phyloP scores from a whole-genome alignment of 2,797 vertebrate genomes.

The Darevskia nairensis region DNA sequence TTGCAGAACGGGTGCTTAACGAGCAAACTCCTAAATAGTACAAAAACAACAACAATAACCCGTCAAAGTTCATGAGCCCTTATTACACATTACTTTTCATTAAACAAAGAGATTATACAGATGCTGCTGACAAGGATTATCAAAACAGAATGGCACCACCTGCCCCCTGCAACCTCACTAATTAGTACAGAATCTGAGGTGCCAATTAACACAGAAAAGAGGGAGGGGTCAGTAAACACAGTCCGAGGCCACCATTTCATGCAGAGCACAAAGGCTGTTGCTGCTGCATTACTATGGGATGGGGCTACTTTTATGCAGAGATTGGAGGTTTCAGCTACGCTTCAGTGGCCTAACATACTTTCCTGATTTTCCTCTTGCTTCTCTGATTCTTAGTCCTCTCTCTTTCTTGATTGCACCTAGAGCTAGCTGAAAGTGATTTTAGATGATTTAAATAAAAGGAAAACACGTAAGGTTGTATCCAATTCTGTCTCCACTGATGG shows the following conservation, averaged over 20 bases:
- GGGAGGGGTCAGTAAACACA: conserved; percentile 76
- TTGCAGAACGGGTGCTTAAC: conserved; percentile 64
- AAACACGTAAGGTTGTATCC: not conserved
- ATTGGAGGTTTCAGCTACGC: not conserved
- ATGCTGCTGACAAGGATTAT: conserved; percentile 87
- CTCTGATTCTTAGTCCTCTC: not conserved
- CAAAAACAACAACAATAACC: conserved; percentile 50
- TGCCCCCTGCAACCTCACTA: conserved; percentile 87
- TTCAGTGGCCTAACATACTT: not conserved
- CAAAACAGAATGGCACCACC: conserved; percentile 85
- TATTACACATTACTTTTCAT: conserved; percentile 84
- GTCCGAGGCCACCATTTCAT: conserved; percentile 52
- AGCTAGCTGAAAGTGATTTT: not conserved
- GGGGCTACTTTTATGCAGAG: not conserved
- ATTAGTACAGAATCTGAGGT: conserved; percentile 80
- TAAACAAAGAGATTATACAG: conserved; percentile 88
- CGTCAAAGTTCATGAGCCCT: conserved; percentile 86
- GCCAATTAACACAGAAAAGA: conserved; percentile 81
- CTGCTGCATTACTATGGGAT: conserved; percentile 2
- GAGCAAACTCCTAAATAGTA: conserved; percentile 69
- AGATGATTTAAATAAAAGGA: not conserved
- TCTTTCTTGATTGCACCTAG: not conserved
- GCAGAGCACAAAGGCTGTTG: conserved; percentile 18
- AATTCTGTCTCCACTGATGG: too few relatives aligned
- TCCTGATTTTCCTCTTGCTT: not conserved